Percentiles rank a stretch among this genome's conserved stretches.
Evolutionary conservation across 2,797 vertebrate genomes (phyloP).

Genomic region (Galago senegalensis): DNA sequence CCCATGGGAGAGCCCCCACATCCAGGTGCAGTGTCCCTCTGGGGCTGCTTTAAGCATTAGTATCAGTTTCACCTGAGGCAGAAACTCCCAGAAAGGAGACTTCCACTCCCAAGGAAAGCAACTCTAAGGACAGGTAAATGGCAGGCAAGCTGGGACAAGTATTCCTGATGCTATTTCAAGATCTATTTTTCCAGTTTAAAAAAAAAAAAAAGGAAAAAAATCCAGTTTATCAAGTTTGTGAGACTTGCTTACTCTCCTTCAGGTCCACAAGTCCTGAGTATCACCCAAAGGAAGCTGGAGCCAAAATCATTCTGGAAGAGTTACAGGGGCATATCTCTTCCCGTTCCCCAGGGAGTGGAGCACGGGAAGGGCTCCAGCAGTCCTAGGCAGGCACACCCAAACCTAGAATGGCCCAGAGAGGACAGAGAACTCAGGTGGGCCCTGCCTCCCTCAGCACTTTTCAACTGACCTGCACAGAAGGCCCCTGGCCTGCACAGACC

Average conservation of each 20-base stretch:
- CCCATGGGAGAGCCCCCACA: rapidly evolving
- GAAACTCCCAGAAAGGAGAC: not conserved
- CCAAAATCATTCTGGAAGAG: not conserved
- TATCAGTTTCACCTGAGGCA: not conserved
- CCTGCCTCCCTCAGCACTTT: rapidly evolving
- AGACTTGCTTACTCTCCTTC: not conserved
- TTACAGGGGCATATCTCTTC: not conserved
- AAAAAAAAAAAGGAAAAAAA: not conserved
- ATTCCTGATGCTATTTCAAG: not conserved
- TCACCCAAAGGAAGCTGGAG: not conserved
- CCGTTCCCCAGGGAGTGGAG: not conserved
- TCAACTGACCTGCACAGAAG: not conserved
- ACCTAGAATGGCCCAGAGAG: rapidly evolving
- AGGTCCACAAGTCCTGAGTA: not conserved
- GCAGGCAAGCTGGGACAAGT: not conserved
- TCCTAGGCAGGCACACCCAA: not conserved
- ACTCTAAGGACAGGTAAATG: not conserved
- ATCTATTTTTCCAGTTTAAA: not conserved
- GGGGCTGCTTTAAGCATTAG: no score
- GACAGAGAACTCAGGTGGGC: not conserved
- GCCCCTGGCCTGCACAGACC: not conserved
- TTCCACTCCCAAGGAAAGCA: not conserved
- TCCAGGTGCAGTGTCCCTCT: not conserved
- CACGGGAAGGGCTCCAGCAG: not conserved
- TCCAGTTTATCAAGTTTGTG: not conserved